Conservation (phyloP, 2,888 invertebrate genomes). For the Zele albiditarsus region DNA sequence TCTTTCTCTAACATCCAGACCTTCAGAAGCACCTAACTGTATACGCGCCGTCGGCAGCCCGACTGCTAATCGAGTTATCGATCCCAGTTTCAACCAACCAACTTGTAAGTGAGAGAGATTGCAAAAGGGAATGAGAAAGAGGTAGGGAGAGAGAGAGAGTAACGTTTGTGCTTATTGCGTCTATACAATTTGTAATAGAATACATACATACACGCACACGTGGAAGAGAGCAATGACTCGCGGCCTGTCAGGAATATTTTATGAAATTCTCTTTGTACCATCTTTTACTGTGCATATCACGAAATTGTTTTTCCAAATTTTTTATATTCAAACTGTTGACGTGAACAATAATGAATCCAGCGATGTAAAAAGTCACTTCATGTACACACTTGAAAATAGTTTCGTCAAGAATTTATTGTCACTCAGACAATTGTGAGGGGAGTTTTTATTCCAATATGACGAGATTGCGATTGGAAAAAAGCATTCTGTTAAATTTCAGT, state of each 20-base stretch:
- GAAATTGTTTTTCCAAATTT: too few species aligned
- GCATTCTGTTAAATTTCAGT: background rate
- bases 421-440: too few species aligned
- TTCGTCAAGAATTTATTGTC: too few species aligned
- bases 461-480: too few species aligned
- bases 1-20: conserved; percentile 26
- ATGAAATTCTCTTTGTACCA: background rate
- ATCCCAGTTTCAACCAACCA: conserved; percentile 50
- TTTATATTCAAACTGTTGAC: too few species aligned
- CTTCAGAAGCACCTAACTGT: conserved; percentile 42
- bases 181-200: conserved; percentile 16
- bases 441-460: too few species aligned
- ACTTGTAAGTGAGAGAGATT: conserved; percentile 1
- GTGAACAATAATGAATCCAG: too few species aligned
- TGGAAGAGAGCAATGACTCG: background rate
- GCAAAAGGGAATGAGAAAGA: background rate
- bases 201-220: background rate
- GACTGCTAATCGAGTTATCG: conserved; percentile 67
- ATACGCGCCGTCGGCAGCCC: conserved; percentile 50
- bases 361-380: too few species aligned
- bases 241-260: background rate
- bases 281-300: too few species aligned
- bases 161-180: conserved; percentile 37
- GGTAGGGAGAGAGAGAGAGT: too few species aligned
- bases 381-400: too few species aligned